phyloP scores from a whole-genome alignment of 35 echinoderm and acorn worm genomes.

The Holothuria glaberrima region DNA sequence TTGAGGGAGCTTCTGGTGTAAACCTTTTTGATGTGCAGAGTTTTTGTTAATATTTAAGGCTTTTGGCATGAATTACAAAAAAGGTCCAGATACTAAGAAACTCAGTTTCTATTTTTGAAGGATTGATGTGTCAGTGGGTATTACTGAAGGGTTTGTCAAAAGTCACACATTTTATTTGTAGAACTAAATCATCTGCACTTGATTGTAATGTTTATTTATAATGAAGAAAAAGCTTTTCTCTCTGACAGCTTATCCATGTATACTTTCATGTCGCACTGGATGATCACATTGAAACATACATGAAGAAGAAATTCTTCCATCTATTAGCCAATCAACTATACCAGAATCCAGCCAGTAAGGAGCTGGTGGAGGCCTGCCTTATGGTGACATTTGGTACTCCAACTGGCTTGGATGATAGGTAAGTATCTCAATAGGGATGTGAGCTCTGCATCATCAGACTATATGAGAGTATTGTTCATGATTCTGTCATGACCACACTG shows the following conservation, averaged over 20 bases:
- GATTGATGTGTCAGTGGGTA: no score
- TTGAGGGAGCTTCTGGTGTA: no score
- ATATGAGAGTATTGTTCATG: background rate
- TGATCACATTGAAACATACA: conserved; percentile 65
- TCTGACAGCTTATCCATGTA: conserved; percentile 85
- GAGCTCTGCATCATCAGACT: no score
- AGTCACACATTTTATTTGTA: no score
- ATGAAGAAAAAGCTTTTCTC: background rate
- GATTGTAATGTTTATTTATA: no score
- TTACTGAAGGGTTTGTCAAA: no score
- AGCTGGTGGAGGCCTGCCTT: conserved; percentile 89
- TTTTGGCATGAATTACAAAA: no score
- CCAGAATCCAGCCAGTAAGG: conserved; percentile 84
- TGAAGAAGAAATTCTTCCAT: conserved; percentile 84
- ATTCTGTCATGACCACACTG: background rate
- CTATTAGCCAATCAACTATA: conserved; percentile 97
- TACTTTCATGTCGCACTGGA: conserved; percentile 85
- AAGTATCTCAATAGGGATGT: background rate
- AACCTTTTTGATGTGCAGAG: no score
- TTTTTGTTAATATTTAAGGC: no score
- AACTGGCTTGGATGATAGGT: conserved; percentile 75
- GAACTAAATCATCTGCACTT: no score
- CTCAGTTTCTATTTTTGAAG: no score
- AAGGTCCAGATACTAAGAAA: no score
- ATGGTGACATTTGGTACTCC: conserved; percentile 84